phyloP scores from a whole-genome alignment of 2,113 vertebrate species.

The Oryzias javanicus region DNA sequence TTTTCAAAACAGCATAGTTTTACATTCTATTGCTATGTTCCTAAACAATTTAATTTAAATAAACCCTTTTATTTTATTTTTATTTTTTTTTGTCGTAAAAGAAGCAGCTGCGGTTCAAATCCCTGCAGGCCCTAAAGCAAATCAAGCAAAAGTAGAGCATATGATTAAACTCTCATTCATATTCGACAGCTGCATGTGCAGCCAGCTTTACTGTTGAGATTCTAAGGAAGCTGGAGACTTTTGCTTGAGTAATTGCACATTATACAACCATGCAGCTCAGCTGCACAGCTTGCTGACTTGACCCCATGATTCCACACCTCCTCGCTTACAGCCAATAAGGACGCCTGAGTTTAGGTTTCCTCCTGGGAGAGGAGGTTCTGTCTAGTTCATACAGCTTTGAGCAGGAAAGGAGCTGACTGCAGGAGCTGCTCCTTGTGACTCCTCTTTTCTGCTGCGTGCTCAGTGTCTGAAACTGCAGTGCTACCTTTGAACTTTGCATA shows the following conservation, averaged over 20 bases:
- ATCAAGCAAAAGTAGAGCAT: constrained; percentile 41
- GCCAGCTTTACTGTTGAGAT: neutral
- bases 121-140: constrained; percentile 13
- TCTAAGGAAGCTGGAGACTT: no score
- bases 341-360: constrained; percentile 15
- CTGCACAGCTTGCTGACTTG: constrained; percentile 9
- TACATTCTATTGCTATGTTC: no score
- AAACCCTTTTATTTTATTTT: no score
- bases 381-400: constrained; percentile 47
- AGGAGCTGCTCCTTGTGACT: neutral
- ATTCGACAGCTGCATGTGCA: constrained; percentile 1
- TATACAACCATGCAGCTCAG: constrained; percentile 18
- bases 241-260: neutral
- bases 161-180: neutral
- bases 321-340: constrained; percentile 53
- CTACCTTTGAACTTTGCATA: constrained; percentile 20
- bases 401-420: constrained; percentile 11
- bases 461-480: neutral
- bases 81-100: neutral
- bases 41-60: no score
- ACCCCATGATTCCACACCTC: constrained; percentile 39
- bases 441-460: neutral
- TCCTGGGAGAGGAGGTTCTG: constrained; percentile 36
- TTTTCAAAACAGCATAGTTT: no score
- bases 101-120: constrained; percentile 39